Evolutionary conservation across 2,113 vertebrate genomes (phyloP), one percentile per base, ranked within the genome.

Genomic region (Ptyas mucosa): DNA sequence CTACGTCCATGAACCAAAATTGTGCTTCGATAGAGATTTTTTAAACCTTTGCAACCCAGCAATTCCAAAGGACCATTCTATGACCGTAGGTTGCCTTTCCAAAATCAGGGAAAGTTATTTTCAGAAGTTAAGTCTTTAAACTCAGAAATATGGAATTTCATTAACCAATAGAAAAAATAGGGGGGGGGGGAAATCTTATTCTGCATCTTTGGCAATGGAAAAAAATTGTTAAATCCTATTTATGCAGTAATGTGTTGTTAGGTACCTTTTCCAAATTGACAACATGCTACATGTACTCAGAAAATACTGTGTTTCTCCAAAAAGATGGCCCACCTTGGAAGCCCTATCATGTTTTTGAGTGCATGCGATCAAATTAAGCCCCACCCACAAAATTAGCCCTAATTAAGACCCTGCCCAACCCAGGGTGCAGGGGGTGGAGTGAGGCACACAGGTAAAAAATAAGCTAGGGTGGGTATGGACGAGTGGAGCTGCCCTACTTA

Each of bases 221-320:
- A 81, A 81, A 91, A 64, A 23, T 2, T 89, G 88, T 89, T 43
- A 90, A 90, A 91, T 21, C 29, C 54, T 8, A 21, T 88, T 93
- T 69, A 2, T 91, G 85, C 20, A 3, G 20, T 85, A 58, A 90
- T 94, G 94, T 75, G 54, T 43, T 49, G 39, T n/a, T 90, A 91
- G 26, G 58, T 92, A 85, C 81, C 46, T 55, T 14, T 88, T 3
- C 14, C 9, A 89, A 1, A 0, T 1, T 0, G 18, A 43, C 92
- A 75, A 58, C n/a, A 29, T 52, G 54, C 11, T 21, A 26, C 2
- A 1, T 2, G 12, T n/a, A 61, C 2, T 46, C 12, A 89, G 39
- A 91, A 57, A 21, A 34, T 49, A 49, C 46, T 49, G 46, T 49
- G 46, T 49, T 49, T 49, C 46, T 49, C 46, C 46, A 49, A 49